Evolutionary conservation across 2,113 vertebrate species (phyloP).

Genomic region (Corvus cornix): DNA sequence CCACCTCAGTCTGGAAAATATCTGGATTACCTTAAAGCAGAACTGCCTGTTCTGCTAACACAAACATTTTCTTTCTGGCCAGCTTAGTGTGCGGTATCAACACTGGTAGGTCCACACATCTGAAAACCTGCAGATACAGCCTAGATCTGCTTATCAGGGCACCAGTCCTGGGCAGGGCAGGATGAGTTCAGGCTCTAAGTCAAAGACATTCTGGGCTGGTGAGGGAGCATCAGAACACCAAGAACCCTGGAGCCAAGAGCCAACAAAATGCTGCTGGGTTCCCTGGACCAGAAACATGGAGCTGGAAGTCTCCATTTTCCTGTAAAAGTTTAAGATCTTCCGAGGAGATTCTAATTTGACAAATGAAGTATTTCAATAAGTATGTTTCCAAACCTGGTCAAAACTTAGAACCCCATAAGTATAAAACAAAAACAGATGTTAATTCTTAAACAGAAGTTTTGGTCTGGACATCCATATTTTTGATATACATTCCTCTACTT

Average conservation of each 20-base stretch:
- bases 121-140: background rate
- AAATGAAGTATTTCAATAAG: background rate
- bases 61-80: background rate
- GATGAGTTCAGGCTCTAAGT: background rate
- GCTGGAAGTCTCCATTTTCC: background rate
- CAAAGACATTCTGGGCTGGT: background rate
- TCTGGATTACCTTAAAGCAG: background rate
- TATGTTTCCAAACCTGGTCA: background rate
- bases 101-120: no score
- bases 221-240: background rate
- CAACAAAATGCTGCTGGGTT: accelerated
- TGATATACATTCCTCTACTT: background rate
- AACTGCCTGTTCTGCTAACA: background rate
- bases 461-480: background rate
- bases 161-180: background rate
- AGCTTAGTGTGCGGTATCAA: background rate
- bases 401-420: background rate
- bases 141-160: background rate
- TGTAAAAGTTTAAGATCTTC: background rate
- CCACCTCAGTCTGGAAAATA: background rate
- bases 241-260: background rate
- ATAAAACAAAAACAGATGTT: background rate
- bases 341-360: background rate
- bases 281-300: background rate
- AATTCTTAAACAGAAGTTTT: background rate